These are phyloP conservation scores for Drosophila watanabei DNA, from an alignment of 1,140 invertebrate species.

Conservation along the genomic window DNA sequence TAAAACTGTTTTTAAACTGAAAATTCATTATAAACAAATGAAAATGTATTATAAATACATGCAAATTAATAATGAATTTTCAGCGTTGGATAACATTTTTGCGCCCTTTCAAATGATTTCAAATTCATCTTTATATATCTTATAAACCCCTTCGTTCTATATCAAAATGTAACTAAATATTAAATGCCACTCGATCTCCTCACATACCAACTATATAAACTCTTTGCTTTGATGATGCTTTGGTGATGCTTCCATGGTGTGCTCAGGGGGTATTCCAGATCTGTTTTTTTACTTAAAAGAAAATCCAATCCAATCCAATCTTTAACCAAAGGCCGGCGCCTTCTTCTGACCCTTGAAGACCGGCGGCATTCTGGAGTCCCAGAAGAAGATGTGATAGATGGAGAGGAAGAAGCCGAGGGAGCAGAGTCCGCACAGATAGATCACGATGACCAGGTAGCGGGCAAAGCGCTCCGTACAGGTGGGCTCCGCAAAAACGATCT, in stretches of 20 bases:
- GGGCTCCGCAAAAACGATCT: conserved; percentile 72
- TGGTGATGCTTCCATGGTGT: neutral
- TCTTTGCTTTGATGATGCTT: neutral
- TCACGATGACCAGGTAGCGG: conserved; percentile 75
- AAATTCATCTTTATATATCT: neutral
- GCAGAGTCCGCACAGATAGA: conserved; percentile 78
- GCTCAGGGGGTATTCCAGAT: neutral
- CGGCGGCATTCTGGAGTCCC: conserved; percentile 83
- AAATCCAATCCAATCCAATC: no score
- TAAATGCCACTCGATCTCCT: neutral
- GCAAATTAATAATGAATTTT: no score
- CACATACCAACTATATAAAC: conserved; percentile 5
- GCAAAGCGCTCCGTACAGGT: conserved; percentile 76
- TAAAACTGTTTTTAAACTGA: no score
- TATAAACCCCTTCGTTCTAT: neutral
- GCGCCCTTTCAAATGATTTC: neutral
- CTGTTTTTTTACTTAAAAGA: no score
- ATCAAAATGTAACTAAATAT: neutral
- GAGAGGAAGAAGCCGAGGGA: conserved; percentile 76
- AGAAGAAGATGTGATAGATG: conserved; percentile 82
- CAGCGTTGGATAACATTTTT: no score
- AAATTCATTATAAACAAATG: no score
- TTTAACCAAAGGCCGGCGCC: conserved; percentile 58
- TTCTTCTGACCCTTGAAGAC: conserved; percentile 78
- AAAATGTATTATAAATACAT: no score